Evolutionary conservation across 2,888 invertebrate species (phyloP), one percentile per base, ranked within the genome.

Genomic region (Cantharis lateralis): DNA sequence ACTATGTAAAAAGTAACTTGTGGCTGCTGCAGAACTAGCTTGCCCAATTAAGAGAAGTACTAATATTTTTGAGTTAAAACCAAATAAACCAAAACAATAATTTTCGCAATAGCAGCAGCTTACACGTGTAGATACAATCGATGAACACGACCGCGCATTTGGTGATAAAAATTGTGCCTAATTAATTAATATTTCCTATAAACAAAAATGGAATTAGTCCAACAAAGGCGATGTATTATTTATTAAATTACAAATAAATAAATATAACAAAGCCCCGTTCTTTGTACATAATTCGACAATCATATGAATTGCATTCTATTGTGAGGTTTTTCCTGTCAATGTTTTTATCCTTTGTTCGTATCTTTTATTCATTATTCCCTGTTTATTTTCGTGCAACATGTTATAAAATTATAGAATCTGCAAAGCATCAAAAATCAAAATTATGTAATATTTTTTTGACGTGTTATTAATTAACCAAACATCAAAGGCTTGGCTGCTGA

Each of bases 351-450:
- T 77, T 77, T 73, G 73, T 24, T 71, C 62, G 11, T 68, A 77
- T 77, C 70, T 77, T 77, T 77, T 77, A 77, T 73, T 74, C 76
- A 77, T 32, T 61, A 26, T 61, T 62, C 32, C 20, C 24, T 66
- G 64, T 66, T n/a, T 66, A n/a, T n/a, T 48, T 48, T 1, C 48
- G n/a, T 48, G 48, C 48, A n/a, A 48, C 48, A 48, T 48, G 48
- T 48, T 13, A 32, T 32, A 32, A 24, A 9, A 32, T 32, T 48
- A 48, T 7, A n/a, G 9, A 48, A 48, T 48, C 9, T n/a, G n/a
- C 48, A n/a, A 2, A 48, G 13, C 13, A n/a, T 9, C 48, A 4
- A 48, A 48, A 7, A n/a, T n/a, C 1, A n/a, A n/a, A 48, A n/a
- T 24, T 9, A 24, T 24, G 7, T 48, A 48, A 48, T 48, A 48